Evolutionary conservation across 2,888 invertebrate species (phyloP).

Genomic region (Noctuana brunneofusca): DNA sequence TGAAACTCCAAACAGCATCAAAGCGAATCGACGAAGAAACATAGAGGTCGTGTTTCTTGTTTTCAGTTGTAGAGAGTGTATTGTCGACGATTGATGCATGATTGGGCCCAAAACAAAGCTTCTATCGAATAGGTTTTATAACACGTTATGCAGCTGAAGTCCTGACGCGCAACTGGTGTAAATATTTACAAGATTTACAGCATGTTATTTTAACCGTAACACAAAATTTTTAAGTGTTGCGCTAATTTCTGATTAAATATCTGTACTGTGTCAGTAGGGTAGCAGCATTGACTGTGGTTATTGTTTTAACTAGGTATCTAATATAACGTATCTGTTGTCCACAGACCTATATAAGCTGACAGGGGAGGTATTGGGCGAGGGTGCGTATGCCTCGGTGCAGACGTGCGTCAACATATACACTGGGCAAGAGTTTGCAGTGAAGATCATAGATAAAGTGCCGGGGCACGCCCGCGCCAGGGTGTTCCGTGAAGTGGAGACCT

Average conservation of each 20-base stretch:
- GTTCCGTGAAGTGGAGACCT: conserved; percentile 99
- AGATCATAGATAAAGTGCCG: conserved; percentile 97
- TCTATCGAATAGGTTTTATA: not conserved
- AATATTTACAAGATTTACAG: not conserved
- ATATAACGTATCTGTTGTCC: conserved; percentile 45
- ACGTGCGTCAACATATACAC: conserved; percentile 96
- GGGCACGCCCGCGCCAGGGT: conserved; percentile 97
- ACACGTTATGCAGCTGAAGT: not conserved
- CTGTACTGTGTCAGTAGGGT: too few relatives aligned
- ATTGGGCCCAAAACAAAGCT: conserved; percentile 11
- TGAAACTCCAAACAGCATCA: conserved; percentile 2
- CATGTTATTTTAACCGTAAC: not conserved
- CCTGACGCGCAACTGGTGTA: not conserved
- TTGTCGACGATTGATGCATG: not conserved
- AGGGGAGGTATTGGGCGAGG: conserved; percentile 97
- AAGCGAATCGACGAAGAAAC: conserved; percentile 11
- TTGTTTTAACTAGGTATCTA: too few relatives aligned
- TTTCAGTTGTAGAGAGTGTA: conserved; percentile 3
- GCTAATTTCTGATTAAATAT: too few relatives aligned
- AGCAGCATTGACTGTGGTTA: too few relatives aligned
- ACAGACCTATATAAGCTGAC: conserved; percentile 97
- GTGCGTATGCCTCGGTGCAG: conserved; percentile 97
- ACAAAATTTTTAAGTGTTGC: too few relatives aligned
- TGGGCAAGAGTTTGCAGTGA: conserved; percentile 97
- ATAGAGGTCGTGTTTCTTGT: conserved; percentile 10